A percentile compares a stretch with the other conserved stretches of the same genome.
Evolutionary conservation across 2,888 invertebrate species (phyloP).

Genomic region (Morpho deidamia): DNA sequence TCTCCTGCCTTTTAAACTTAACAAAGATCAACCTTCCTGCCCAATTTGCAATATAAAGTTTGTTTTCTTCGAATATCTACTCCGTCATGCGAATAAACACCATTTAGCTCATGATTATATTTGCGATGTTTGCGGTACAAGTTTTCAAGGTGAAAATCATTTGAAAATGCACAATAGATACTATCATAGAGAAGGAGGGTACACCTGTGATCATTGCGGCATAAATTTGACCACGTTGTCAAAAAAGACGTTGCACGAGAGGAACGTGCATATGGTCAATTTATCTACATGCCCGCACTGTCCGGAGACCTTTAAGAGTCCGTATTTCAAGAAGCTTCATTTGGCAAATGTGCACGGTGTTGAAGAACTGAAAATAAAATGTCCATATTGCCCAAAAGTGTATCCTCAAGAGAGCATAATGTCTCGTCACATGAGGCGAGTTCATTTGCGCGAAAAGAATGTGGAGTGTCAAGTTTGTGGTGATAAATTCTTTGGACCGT

Average conservation of each 20-base stretch:
- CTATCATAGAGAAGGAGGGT: slow-evolving; percentile 65
- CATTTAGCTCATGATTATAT: slow-evolving; percentile 68
- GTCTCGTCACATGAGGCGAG: slow-evolving; percentile 79
- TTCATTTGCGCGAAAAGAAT: slow-evolving; percentile 71
- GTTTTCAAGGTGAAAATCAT: slow-evolving; percentile 70
- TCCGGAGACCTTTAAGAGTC: slow-evolving; percentile 65
- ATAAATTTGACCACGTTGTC: slow-evolving; percentile 64
- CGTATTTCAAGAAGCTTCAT: slow-evolving; percentile 62
- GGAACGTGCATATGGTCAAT: slow-evolving; percentile 60
- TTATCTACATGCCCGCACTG: slow-evolving; percentile 60
- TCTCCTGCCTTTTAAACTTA: slow-evolving; percentile 59
- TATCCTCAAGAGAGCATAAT: slow-evolving; percentile 76
- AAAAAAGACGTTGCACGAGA: slow-evolving; percentile 65
- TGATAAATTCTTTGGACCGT: slow-evolving; percentile 62
- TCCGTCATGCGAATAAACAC: slow-evolving; percentile 65
- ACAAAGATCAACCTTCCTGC: slow-evolving; percentile 58
- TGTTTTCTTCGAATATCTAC: slow-evolving; percentile 62
- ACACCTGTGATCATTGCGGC: slow-evolving; percentile 66
- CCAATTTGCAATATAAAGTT: slow-evolving; percentile 65
- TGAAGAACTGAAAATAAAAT: slow-evolving; percentile 65
- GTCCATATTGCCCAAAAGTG: slow-evolving; percentile 67
- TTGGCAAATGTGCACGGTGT: slow-evolving; percentile 63
- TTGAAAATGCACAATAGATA: slow-evolving; percentile 69
- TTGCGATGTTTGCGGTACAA: slow-evolving; percentile 67
- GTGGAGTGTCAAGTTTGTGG: slow-evolving; percentile 67